Evolutionary conservation across 2,888 invertebrate species (phyloP).

Genomic region (Diaphora mendica): DNA sequence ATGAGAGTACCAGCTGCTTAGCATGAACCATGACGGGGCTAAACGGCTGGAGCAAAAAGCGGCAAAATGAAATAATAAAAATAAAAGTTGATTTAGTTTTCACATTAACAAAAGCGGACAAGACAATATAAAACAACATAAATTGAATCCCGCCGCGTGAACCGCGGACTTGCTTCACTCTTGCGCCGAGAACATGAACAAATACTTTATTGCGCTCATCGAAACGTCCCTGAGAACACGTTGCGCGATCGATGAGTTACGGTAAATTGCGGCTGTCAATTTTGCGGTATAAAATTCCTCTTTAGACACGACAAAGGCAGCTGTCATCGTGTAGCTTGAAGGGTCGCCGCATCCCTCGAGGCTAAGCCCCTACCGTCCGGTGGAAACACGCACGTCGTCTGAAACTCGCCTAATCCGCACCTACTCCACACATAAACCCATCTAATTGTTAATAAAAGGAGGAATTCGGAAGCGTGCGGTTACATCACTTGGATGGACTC

Average conservation of each 20-base stretch:
- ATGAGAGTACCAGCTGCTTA: slow-evolving; percentile 8
- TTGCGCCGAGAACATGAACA: slow-evolving; percentile 65
- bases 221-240: slow-evolving; percentile 70
- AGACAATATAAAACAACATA: slow-evolving; percentile 78
- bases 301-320: slow-evolving; percentile 81
- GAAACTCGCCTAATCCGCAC: slow-evolving; percentile 80
- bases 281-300: slow-evolving; percentile 82
- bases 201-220: slow-evolving; percentile 78
- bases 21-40: slow-evolving; percentile 25
- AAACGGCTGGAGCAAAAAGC: slow-evolving; percentile 50
- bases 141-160: slow-evolving; percentile 79
- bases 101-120: slow-evolving; percentile 83
- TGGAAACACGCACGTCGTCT: slow-evolving; percentile 80
- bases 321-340: slow-evolving; percentile 80
- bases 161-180: slow-evolving; percentile 63
- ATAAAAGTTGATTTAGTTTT: slow-evolving; percentile 76
- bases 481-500: slow-evolving; percentile 73
- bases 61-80: slow-evolving; percentile 55
- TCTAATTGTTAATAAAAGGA: slow-evolving; percentile 86
- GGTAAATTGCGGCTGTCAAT: slow-evolving; percentile 78
- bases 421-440: slow-evolving; percentile 84
- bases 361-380: slow-evolving; percentile 78
- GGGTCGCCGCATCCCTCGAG: slow-evolving; percentile 81
- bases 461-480: slow-evolving; percentile 81
- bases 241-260: slow-evolving; percentile 73